phyloP scores from a whole-genome alignment of 2,888 invertebrate species.

The Trissoscelio sp. region DNA sequence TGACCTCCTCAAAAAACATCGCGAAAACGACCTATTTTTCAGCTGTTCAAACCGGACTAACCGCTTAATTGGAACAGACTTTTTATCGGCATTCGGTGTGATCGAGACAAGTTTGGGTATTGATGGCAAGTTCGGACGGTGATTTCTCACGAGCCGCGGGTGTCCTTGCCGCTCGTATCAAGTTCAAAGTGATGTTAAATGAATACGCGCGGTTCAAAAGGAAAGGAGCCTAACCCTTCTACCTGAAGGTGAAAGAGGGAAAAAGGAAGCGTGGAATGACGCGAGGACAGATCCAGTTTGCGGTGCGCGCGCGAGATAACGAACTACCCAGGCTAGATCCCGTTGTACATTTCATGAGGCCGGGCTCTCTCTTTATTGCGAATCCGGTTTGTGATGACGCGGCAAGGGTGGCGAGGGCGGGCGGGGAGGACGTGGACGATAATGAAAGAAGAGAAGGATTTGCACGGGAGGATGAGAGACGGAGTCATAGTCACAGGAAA shows the following conservation, averaged over 20 bases:
- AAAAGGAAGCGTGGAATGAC: conserved; percentile 55
- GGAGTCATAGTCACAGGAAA: conserved; percentile 72
- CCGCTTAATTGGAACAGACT: no score
- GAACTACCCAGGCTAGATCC: conserved; percentile 58
- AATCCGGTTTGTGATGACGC: conserved; percentile 80
- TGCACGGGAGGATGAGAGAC: conserved; percentile 68
- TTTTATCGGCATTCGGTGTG: no score
- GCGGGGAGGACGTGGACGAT: conserved; percentile 46
- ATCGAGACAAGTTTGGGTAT: no score
- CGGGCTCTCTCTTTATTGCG: conserved; percentile 79
- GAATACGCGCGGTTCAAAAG: conserved; percentile 26
- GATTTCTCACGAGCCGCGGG: conserved; percentile 29
- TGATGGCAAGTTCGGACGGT: no score
- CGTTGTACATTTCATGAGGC: conserved; percentile 74
- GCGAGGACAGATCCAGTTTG: conserved; percentile 76
- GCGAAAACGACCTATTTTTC: no score
- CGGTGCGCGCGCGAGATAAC: conserved; percentile 59
- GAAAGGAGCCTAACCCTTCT: conserved; percentile 36
- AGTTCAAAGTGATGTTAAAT: conserved; percentile 47
- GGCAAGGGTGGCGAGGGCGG: conserved; percentile 60
- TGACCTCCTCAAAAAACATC: no score
- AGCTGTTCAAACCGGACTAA: no score
- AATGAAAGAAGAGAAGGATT: conserved; percentile 60
- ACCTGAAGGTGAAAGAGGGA: conserved; percentile 54
- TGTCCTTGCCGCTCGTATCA: conserved; percentile 44